These are phyloP conservation scores for Syrrhaptes paradoxus DNA, from an alignment of 2,113 vertebrate genomes.

Conservation along the genomic window DNA sequence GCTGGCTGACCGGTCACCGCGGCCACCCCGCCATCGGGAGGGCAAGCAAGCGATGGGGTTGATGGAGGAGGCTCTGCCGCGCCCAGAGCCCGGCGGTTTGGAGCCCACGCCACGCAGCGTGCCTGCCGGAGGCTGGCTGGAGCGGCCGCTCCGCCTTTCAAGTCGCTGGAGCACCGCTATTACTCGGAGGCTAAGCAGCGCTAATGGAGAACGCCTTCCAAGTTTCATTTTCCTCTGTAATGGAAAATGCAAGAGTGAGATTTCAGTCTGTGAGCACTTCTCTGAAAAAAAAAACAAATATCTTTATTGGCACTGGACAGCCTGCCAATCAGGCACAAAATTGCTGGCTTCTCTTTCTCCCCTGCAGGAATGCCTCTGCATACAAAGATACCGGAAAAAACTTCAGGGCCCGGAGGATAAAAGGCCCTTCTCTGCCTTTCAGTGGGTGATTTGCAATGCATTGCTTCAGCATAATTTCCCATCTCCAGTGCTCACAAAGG, in stretches of 20 bases:
- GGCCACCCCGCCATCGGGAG: neutral
- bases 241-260: slow-evolving; percentile 57
- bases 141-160: neutral
- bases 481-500: slow-evolving; percentile 74
- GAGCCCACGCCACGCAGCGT: neutral
- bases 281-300: slow-evolving; percentile 72
- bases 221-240: slow-evolving; percentile 60
- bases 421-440: slow-evolving; percentile 68
- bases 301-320: slow-evolving; percentile 76
- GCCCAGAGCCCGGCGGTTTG: accelerated
- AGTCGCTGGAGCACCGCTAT: neutral
- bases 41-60: accelerated
- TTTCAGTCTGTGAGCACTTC: slow-evolving; percentile 65
- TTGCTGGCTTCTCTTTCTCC: slow-evolving; percentile 73
- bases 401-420: slow-evolving; percentile 63
- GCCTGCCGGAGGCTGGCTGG: neutral
- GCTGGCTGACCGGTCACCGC: accelerated
- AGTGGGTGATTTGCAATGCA: slow-evolving; percentile 76
- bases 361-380: slow-evolving; percentile 72
- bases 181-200: neutral
- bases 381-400: slow-evolving; percentile 73
- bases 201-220: slow-evolving; percentile 8
- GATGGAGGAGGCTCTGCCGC: accelerated
- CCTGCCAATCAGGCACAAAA: slow-evolving; percentile 78
- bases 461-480: slow-evolving; percentile 76